Conservation (phyloP, 35 echinoderm and acorn worm species). For the Anneissia japonica region DNA sequence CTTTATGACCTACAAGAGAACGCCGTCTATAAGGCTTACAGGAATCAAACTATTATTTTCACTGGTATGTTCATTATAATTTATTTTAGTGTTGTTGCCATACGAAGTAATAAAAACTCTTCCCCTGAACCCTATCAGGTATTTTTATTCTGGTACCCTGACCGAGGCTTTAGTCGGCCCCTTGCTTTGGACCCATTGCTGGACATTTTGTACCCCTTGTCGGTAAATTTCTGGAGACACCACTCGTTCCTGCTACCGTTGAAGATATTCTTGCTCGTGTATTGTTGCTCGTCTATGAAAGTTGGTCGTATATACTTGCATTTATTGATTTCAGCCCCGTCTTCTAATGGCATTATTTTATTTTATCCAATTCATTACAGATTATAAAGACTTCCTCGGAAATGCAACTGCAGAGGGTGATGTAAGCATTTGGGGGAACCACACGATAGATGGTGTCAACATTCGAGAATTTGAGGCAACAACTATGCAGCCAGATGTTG, state of each 20-base stretch:
- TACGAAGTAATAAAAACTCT: no score
- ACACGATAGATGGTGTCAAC: background rate
- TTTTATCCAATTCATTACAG: background rate
- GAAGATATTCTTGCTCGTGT: no score
- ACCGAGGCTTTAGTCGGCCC: no score
- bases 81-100: no score
- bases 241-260: no score
- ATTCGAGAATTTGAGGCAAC: background rate
- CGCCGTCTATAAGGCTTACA: slow-evolving; percentile 16
- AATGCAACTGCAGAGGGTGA: background rate
- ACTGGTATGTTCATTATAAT: no score
- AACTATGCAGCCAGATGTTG: background rate
- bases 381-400: background rate
- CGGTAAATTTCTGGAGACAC: no score
- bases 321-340: background rate
- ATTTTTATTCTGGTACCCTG: no score
- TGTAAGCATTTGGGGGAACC: background rate
- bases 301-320: background rate
- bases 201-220: no score
- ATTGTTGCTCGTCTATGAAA: no score
- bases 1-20: slow-evolving; percentile 15
- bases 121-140: no score
- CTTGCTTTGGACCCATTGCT: no score
- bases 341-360: background rate
- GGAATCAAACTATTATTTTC: background rate